Conservation (phyloP, 2,113 vertebrate species). For the Urocitellus parryii region DNA sequence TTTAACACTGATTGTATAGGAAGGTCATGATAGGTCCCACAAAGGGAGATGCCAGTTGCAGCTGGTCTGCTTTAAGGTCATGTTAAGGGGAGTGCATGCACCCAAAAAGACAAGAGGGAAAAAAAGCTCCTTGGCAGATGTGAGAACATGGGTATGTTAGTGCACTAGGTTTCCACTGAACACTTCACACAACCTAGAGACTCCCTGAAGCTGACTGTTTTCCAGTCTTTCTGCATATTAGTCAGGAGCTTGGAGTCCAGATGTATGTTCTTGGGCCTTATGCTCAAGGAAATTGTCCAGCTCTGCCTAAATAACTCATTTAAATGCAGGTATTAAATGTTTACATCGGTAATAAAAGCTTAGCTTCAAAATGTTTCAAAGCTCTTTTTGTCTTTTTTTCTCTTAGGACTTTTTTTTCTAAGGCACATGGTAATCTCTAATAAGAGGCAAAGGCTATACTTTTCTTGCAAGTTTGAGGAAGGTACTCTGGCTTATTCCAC, state of each 20-base stretch:
- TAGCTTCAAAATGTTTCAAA: not conserved
- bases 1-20: not conserved
- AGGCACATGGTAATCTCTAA: not conserved
- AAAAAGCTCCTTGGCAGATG: not conserved
- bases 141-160: not conserved
- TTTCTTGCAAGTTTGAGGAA: not conserved
- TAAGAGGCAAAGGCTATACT: not conserved
- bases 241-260: not conserved
- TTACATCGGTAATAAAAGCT: not conserved
- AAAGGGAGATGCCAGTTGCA: not conserved
- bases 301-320: not conserved
- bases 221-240: not conserved
- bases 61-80: conserved; percentile 31
- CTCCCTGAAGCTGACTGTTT: not conserved
- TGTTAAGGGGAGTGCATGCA: not conserved
- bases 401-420: conserved; percentile 11
- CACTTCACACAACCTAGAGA: not conserved
- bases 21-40: not conserved
- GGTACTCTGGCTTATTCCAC: not conserved
- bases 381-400: not conserved
- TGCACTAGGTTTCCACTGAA: not conserved
- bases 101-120: not conserved
- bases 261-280: not conserved
- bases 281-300: not conserved
- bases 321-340: not conserved